A percentile compares a stretch with the other conserved stretches of the same genome.
Evolutionary conservation across 2,113 vertebrate genomes (phyloP).

Genomic region (Hydropotes inermis): DNA sequence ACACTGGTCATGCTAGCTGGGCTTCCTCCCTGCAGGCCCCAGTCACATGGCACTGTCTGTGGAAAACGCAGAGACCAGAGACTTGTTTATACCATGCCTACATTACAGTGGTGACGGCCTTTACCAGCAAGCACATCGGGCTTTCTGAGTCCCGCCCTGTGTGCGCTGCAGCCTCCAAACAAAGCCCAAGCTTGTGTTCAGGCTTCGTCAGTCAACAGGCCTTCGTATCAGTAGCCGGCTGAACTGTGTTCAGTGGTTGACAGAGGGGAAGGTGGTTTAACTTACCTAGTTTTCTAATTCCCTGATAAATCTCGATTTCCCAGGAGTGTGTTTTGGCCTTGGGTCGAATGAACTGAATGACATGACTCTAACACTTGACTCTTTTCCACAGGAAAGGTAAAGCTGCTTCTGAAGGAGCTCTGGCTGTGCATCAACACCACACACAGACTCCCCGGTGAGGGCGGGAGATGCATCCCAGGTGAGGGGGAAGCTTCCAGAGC

Average conservation of each 20-base stretch:
- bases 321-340: background rate
- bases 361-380: background rate
- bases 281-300: background rate
- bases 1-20: rapidly evolving
- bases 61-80: background rate
- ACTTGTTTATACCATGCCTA: background rate
- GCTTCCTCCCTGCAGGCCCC: background rate
- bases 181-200: background rate
- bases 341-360: background rate
- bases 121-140: background rate
- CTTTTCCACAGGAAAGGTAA: slow-evolving; percentile 87
- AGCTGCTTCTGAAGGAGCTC: slow-evolving; percentile 87
- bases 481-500: slow-evolving; percentile 34
- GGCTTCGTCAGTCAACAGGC: background rate
- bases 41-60: background rate
- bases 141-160: background rate
- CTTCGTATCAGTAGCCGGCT: rapidly evolving
- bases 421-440: slow-evolving; percentile 90
- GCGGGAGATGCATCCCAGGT: slow-evolving; percentile 68
- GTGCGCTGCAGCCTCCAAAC: background rate
- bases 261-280: background rate
- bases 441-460: slow-evolving; percentile 60
- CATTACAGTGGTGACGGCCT: too few species aligned
- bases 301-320: background rate
- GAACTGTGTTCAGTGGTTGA: background rate